Evolutionary conservation across 2,888 invertebrate species (phyloP), one percentile per base, ranked within the genome.

Genomic region (Eumacrocentrus americanus): DNA sequence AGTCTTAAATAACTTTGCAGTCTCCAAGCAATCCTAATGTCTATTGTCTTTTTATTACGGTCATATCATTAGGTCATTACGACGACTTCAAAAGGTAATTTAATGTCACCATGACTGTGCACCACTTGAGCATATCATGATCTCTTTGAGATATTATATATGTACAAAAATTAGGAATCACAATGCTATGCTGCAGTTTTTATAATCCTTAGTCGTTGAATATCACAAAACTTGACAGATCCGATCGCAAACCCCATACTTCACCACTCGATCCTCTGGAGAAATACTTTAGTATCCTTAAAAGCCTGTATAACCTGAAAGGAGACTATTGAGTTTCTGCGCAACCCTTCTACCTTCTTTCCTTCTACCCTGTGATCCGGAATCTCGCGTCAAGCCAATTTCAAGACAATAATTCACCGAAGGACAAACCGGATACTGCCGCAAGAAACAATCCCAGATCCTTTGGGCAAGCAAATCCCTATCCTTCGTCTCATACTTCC

Each of bases 321-420:
- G 20, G 23, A 47, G 46, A 58, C 40, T 52, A 52, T 53, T 25
- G 52, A 58, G 53, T 58, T 47, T 40, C 46, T 42, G 25, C 29
- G 20, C 40, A 23, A 38, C 57, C 38, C 35, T 57, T 50, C 40
- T 22, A 23, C 12, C 34, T 38, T 42, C 29, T 50, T 38, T 37
- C 7, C 37, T 53, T 48, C 38, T 25, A 46, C 46, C 58, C 42
- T 25, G 38, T 35, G 38, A 38, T 25, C 38, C 42, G 54, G 35
- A 60, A 60, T 54, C 54, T 35, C 34, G 54, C 48, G 60, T 60
- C 60, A 60, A 60, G 60, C 60, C 60, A 60, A 60, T 60, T 60
- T 47, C 54, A 34, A 60, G 60, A 60, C 60, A 60, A 60, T 60
- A 48, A 60, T 60, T 60, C 60, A 60, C 48, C 48, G 47, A 58